Conservation (phyloP, 2,888 invertebrate species). For the Gisinianus flammeolus region DNA sequence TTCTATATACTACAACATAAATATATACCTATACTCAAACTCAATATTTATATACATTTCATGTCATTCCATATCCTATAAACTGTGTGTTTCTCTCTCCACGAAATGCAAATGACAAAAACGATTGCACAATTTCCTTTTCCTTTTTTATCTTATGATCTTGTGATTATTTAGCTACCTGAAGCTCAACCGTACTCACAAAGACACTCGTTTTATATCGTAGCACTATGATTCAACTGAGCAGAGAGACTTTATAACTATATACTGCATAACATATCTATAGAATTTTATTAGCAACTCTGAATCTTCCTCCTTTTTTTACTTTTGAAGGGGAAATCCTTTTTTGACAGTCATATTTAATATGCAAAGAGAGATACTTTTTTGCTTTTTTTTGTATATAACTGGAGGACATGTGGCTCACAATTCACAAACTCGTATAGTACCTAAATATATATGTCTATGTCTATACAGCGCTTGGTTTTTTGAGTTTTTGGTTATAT, state of each 20-base stretch:
- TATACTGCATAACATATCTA: neutral
- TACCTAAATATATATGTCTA: too few species aligned
- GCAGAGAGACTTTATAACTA: neutral
- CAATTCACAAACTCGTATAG: too few species aligned
- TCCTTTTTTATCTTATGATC: neutral
- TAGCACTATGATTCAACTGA: neutral
- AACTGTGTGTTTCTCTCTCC: neutral
- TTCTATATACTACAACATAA: neutral
- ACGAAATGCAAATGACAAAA: neutral
- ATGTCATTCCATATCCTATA: too few species aligned
- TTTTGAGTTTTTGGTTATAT: too few species aligned
- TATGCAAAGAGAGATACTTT: too few species aligned
- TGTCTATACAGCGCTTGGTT: too few species aligned
- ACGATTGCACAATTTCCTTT: neutral
- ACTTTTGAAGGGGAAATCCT: constrained; percentile 29
- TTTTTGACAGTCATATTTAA: constrained; percentile 37
- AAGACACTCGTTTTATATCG: neutral
- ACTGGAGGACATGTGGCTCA: too few species aligned
- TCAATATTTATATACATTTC: too few species aligned
- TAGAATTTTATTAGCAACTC: constrained; percentile 6
- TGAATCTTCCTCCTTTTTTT: neutral
- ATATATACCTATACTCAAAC: neutral
- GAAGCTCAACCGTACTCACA: neutral
- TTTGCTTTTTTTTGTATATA: too few species aligned
- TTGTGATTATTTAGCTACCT: neutral